Evolutionary conservation across 2,113 vertebrate genomes (phyloP).

Genomic region (Edolisoma coerulescens): DNA sequence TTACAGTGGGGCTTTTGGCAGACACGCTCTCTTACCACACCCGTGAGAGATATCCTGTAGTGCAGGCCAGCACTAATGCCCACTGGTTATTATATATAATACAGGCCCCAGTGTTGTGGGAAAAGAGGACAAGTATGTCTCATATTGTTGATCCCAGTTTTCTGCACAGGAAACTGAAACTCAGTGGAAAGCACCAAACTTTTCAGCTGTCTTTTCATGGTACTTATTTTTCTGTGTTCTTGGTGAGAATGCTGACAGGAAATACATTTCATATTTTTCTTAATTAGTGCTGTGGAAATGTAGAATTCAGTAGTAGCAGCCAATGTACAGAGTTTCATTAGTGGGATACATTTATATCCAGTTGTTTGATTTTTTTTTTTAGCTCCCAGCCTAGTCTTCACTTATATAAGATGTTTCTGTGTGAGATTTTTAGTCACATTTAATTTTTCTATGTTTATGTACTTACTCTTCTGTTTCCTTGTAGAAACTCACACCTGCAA

Average conservation of each 20-base stretch:
- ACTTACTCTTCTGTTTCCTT: background rate
- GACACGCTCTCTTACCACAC: background rate
- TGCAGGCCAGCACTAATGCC: background rate
- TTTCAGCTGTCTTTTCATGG: background rate
- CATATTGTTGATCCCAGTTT: background rate
- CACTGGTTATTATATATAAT: background rate
- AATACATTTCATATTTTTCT: constrained; percentile 32
- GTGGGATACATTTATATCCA: background rate
- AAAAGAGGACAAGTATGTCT: background rate
- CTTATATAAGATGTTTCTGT: background rate
- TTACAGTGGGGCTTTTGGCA: background rate
- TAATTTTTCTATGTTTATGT: background rate
- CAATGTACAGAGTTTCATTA: background rate
- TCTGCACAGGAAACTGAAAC: constrained; percentile 7
- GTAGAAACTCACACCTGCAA: background rate
- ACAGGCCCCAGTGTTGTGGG: background rate
- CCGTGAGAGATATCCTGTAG: background rate
- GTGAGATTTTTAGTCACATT: background rate
- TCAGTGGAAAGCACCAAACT: constrained; percentile 51
- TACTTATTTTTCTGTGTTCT: background rate
- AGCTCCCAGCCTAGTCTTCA: background rate
- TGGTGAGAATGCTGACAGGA: background rate
- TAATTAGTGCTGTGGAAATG: background rate
- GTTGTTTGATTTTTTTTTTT: background rate
- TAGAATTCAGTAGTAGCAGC: background rate